Evolutionary conservation across 1,140 invertebrate genomes (phyloP), one percentile per base, ranked within the genome.

Genomic region (Lepidurus apus): DNA sequence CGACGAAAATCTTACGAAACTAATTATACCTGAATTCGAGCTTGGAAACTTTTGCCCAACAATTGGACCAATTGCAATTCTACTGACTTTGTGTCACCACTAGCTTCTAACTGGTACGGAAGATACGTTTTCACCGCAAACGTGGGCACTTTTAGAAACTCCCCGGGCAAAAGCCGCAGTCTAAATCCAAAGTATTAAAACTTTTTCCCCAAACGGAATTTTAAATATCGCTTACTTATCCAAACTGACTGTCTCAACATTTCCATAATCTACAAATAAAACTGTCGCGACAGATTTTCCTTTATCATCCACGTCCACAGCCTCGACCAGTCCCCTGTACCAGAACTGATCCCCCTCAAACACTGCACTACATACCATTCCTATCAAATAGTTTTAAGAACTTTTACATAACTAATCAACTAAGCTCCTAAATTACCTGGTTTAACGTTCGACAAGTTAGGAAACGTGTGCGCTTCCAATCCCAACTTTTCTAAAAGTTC

Each of bases 221-320:
- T 47, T 47, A 7, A 65, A n/a, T 65, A 34, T 34, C 34, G 34
- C 21, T 21, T 65, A 65, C 53, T 65, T 65, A 65, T 65, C 53
- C 17, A 65, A 65, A n/a, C 53, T 65, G 13, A 65, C 53, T 7
- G 6, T 65, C 17, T 65, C 53, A 7, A 65, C 53, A 17, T 65
- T 65, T 65, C 53, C 53, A 65, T 65, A 65, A 65, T 65, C 53
- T 21, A 65, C 53, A 65, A 65, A 65, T n/a, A 65, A 7, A 17
- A 65, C 13, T 6, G 17, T 65, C 17, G 53, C 53, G 4, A 17
- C 21, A 11, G 17, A 13, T 1, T n/a, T 65, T 13, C 53, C 53
- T 65, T 65, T 21, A 17, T 17, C 21, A 21, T 65, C n/a, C 53
- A 65, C 53, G 21, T n/a, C 5, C 0, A 65, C 9, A 21, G 17